Percentiles rank a stretch among this genome's conserved stretches.
These are phyloP conservation scores for Eurystomus glaucurus DNA, from an alignment of 2,797 vertebrate genomes.

Conservation along the genomic window DNA sequence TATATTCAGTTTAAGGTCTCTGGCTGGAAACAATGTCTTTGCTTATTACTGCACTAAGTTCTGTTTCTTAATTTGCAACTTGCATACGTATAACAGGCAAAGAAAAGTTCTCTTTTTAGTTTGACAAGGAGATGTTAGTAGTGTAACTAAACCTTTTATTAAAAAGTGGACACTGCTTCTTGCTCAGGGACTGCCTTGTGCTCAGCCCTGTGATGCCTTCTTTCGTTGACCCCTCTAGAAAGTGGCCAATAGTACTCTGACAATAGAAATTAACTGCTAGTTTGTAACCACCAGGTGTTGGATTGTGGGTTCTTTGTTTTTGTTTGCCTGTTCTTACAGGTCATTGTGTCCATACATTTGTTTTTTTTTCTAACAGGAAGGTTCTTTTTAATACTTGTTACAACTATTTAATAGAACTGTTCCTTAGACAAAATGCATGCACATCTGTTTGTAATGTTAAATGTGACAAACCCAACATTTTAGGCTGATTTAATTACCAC, in stretches of 20 bases:
- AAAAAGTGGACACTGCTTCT: not conserved
- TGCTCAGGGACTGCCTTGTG: not conserved
- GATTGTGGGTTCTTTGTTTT: not conserved
- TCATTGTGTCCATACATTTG: rapidly evolving
- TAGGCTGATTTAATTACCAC: not conserved
- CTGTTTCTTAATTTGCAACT: not conserved
- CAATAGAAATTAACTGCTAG: not conserved
- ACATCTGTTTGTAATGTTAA: not conserved
- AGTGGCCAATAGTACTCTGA: not conserved
- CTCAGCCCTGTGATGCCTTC: not conserved
- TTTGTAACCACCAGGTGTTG: not conserved
- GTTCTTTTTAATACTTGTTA: not conserved
- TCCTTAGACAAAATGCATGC: not conserved
- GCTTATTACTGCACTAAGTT: not conserved
- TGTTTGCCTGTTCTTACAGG: not conserved
- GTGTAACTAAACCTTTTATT: not conserved
- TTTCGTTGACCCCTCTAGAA: not conserved
- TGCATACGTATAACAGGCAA: not conserved
- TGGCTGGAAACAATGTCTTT: not conserved
- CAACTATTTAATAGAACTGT: not conserved
- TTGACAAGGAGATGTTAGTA: not conserved
- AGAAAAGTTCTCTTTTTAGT: not conserved
- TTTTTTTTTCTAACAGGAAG: not conserved
- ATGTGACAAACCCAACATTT: not conserved
- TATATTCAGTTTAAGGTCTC: not conserved